Evolutionary conservation across 2,888 invertebrate genomes (phyloP).

Genomic region (Chironomus riparius): DNA sequence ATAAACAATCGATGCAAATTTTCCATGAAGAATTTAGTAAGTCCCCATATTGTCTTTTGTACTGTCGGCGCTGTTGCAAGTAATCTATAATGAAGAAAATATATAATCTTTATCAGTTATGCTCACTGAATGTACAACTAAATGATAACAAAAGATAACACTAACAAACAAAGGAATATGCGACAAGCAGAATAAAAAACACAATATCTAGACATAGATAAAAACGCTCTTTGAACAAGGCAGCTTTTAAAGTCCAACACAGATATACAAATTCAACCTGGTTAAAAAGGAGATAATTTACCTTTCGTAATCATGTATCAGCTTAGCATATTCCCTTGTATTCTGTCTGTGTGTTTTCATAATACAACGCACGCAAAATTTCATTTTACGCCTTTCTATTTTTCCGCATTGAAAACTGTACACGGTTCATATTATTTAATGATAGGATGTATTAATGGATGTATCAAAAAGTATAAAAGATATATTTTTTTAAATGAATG

Average conservation of each 20-base stretch:
- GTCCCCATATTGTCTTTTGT: slow-evolving; percentile 42
- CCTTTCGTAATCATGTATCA: background rate
- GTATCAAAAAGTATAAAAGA: background rate
- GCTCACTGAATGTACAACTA: background rate
- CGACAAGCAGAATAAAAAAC: background rate
- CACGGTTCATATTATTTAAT: background rate
- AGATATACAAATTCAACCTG: background rate
- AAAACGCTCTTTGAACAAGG: background rate
- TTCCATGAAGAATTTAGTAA: slow-evolving; percentile 52
- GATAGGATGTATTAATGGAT: background rate
- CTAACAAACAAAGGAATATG: background rate
- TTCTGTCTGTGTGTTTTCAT: background rate
- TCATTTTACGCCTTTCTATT: background rate
- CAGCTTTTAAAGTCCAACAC: too few relatives aligned
- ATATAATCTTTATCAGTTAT: background rate
- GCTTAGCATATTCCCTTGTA: background rate
- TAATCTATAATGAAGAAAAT: slow-evolving; percentile 33
- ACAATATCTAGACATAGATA: background rate
- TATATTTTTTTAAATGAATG: background rate
- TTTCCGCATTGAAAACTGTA: background rate
- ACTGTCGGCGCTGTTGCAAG: slow-evolving; percentile 38
- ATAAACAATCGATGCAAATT: slow-evolving; percentile 39
- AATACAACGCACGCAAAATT: slow-evolving; percentile 1
- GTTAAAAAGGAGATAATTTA: background rate
- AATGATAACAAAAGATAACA: background rate